These are phyloP conservation scores for Mamestra brassicae DNA, from an alignment of 2,888 invertebrate genomes.

Conservation along the genomic window DNA sequence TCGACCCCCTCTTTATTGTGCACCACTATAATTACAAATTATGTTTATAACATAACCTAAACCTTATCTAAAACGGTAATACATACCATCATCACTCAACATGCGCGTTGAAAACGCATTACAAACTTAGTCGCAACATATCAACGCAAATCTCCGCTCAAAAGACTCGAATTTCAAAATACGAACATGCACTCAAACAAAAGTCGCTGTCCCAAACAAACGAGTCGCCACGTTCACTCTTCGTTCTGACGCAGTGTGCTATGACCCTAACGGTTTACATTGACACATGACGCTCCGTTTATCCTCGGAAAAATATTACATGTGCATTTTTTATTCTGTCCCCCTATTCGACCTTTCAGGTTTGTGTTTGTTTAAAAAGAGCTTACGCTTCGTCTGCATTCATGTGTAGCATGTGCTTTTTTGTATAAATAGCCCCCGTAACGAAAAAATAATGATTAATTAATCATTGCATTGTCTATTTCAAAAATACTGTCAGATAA, in stretches of 20 bases:
- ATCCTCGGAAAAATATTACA: constrained; percentile 56
- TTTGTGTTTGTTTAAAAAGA: constrained; percentile 45
- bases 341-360: constrained; percentile 28
- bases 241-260: constrained; percentile 25
- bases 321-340: constrained; percentile 48
- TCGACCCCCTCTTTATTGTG: neutral
- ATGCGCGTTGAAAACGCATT: neutral
- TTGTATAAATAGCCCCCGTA: too few relatives aligned
- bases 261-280: constrained; percentile 46
- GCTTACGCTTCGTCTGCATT: neutral
- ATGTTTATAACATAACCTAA: neutral
- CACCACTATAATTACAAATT: neutral
- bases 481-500: too few relatives aligned
- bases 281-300: constrained; percentile 55
- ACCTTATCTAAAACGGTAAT: neutral
- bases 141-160: constrained; percentile 1
- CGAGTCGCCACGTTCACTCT: neutral
- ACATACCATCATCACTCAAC: neutral
- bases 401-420: too few relatives aligned
- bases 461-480: too few relatives aligned
- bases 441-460: too few relatives aligned
- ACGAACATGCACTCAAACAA: constrained; percentile 35
- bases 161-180: constrained; percentile 30
- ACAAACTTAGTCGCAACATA: neutral
- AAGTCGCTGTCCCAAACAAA: constrained; percentile 2